Conservation (phyloP, 2,797 vertebrate species). For the Betta splendens region DNA sequence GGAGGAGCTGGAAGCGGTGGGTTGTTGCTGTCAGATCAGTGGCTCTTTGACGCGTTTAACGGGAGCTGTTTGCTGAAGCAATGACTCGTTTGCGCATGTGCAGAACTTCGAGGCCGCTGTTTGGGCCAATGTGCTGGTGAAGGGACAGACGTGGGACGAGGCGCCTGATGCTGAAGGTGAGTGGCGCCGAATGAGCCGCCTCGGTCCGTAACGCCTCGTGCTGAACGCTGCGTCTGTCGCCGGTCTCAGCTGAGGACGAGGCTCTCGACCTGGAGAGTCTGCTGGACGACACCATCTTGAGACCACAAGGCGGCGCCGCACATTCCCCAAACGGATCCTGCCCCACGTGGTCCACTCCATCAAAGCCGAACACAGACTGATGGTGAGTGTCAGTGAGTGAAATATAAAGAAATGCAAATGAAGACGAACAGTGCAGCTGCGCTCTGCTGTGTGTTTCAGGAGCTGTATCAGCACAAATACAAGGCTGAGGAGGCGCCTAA, state of each 20-base stretch:
- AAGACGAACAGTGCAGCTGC: no score
- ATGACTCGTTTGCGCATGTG: neutral
- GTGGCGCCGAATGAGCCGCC: accelerated
- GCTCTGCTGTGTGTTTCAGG: constrained; percentile 76
- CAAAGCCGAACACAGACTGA: constrained; percentile 85
- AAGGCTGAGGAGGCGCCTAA: constrained; percentile 73
- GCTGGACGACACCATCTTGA: constrained; percentile 89
- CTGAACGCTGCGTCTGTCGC: neutral
- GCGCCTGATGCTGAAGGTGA: constrained; percentile 65
- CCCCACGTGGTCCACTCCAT: constrained; percentile 82
- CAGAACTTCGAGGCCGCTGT: constrained; percentile 89
- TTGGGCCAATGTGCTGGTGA: constrained; percentile 86
- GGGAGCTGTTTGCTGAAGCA: no score
- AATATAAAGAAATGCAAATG: no score
- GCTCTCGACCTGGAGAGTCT: constrained; percentile 82
- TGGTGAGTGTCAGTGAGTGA: constrained; percentile 83
- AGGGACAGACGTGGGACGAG: constrained; percentile 86
- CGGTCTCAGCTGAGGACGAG: constrained; percentile 70
- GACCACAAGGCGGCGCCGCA: constrained; percentile 83
- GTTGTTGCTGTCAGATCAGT: no score
- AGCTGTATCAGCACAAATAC: constrained; percentile 78
- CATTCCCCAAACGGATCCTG: constrained; percentile 86
- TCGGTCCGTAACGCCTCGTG: neutral
- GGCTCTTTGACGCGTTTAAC: neutral
- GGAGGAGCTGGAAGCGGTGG: constrained; percentile 83